Conservation (phyloP, 2,888 invertebrate species). For the Eremobia ochroleuca region DNA sequence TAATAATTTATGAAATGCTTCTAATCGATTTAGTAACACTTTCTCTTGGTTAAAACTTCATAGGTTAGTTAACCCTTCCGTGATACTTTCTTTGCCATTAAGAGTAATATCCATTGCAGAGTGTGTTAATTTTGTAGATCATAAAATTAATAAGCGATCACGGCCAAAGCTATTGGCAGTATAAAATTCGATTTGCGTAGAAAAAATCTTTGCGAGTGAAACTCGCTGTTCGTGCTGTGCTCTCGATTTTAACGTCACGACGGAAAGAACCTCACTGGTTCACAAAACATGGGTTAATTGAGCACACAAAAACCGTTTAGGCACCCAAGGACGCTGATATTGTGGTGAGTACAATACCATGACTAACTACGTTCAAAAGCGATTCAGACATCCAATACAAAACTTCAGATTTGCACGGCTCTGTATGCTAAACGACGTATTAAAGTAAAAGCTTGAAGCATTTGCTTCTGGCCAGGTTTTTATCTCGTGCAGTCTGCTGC, state of each 20-base stretch:
- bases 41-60: constrained; percentile 66
- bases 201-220: constrained; percentile 75
- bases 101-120: constrained; percentile 20
- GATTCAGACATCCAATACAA: constrained; percentile 36
- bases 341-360: constrained; percentile 44
- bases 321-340: constrained; percentile 58
- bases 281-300: constrained; percentile 67
- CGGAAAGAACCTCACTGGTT: constrained; percentile 60
- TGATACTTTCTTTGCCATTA: constrained; percentile 56
- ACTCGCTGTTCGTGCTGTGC: constrained; percentile 69
- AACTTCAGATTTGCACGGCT: constrained; percentile 33
- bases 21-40: constrained; percentile 68
- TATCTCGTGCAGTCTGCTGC: constrained; percentile 51
- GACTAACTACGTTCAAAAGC: constrained; percentile 43
- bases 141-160: constrained; percentile 54
- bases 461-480: constrained; percentile 39
- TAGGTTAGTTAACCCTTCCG: constrained; percentile 61
- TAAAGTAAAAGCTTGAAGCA: constrained; percentile 30
- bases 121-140: constrained; percentile 57
- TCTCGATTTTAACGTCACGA: constrained; percentile 78
- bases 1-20: constrained; percentile 70
- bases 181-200: constrained; percentile 66
- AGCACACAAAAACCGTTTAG: constrained; percentile 62
- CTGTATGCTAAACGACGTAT: constrained; percentile 21
- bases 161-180: constrained; percentile 39